phyloP scores from a whole-genome alignment of 2,888 invertebrate species.

The Xylocampa areola region DNA sequence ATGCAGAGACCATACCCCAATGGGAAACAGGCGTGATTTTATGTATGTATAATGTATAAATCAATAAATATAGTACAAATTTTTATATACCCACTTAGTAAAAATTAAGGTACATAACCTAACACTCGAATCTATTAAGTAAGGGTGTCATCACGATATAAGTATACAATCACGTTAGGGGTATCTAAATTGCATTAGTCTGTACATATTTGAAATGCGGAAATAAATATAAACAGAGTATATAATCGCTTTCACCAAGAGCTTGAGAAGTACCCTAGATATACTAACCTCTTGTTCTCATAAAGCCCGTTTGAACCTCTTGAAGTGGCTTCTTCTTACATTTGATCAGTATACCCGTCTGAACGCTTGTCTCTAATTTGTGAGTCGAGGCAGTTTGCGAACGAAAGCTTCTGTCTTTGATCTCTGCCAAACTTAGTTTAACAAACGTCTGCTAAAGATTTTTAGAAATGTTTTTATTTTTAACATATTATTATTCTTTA shows the following conservation, averaged over 20 bases:
- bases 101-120: no score
- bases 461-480: background rate
- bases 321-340: constrained; percentile 31
- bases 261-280: background rate
- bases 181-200: no score
- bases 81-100: no score
- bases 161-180: no score
- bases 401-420: constrained; percentile 16
- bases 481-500: background rate
- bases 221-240: constrained; percentile 2
- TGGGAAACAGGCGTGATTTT: no score
- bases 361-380: constrained; percentile 37
- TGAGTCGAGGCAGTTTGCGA: constrained; percentile 19
- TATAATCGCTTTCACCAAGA: constrained; percentile 10
- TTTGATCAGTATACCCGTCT: constrained; percentile 38
- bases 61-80: no score
- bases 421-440: constrained; percentile 5
- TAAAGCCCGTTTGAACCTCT: constrained; percentile 28
- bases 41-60: no score
- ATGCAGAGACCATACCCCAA: no score
- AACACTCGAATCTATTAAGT: no score
- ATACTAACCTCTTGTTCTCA: constrained; percentile 12
- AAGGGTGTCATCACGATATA: no score
- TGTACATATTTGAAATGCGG: no score
- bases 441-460: constrained; percentile 3